Base-by-base conservation (phyloP, 2,888 invertebrate species). In the Tetranychus truncatus region DNA sequence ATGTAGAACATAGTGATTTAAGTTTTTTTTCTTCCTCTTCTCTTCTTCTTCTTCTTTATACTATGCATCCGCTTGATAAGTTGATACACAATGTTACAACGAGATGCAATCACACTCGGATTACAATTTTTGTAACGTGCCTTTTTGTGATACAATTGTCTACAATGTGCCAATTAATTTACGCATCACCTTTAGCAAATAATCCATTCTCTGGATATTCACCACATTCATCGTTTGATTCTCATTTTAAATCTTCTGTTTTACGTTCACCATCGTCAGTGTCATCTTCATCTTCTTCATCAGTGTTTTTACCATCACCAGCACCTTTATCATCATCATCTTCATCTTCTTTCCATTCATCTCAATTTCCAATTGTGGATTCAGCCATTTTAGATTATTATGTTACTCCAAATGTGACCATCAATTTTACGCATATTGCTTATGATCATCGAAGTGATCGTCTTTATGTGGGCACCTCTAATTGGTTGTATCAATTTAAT, bases 401-500 rank as follows among this genome's bases (percentile, higher is more conserved):
- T 75, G 46, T 74, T 15, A 78, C 77, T 0, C 74, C 74, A 67
- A 79, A 79, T 74, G 77, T 76, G 69, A 77, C 78, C n/a, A 77
- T 79, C 66, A 80, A 80, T 74, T 78, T 85, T 78, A 83, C 83
- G 77, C 86, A 86, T 79, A 81, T 86, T 74, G 82, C 84, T 24
- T 78, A 82, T 76, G 82, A 83, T 78, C 78, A 79, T 77, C 80
- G 80, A 46, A 83, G 84, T 1, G 89, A 88, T 75, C 87, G 88
- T 79, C 86, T 93, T 75, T 94, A 91, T 83, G 90, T 91, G 71
- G 93, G 91, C 21, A 92, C 91, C 72, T 87, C 91, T 77, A 95
- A 95, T 84, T 88, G 89, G 82, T 86, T 95, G 74, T 86, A 91
- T 79, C 91, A 93, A 83, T 86, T 95, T 76, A 89, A 91, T 82